Conservation (phyloP, 1,140 invertebrate species). For the Camponotus floridanus region DNA sequence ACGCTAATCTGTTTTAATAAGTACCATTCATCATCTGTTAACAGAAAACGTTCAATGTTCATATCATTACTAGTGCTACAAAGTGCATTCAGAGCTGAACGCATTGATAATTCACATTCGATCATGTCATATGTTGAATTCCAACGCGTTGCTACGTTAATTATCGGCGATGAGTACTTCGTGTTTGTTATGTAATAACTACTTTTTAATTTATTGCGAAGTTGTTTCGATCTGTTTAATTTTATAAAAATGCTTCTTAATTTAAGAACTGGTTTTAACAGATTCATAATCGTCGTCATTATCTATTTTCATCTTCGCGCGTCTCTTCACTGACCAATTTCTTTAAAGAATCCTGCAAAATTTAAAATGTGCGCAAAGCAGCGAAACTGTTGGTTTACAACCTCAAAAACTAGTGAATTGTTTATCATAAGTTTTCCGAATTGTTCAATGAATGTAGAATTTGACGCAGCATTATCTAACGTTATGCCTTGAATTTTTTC, state of each 20-base stretch:
- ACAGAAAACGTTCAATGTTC: background rate
- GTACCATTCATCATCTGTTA: conserved; percentile 7
- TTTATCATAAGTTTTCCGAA: background rate
- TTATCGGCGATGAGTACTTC: background rate
- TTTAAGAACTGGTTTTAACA: background rate
- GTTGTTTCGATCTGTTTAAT: too few species aligned
- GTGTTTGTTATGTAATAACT: too few species aligned
- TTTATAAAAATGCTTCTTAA: background rate
- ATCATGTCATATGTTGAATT: background rate
- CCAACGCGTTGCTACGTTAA: background rate
- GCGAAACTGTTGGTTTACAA: background rate
- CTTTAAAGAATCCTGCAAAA: conserved; percentile 6
- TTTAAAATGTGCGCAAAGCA: conserved; percentile 12
- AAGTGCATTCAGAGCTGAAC: background rate
- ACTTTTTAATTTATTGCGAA: too few species aligned
- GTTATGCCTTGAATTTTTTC: background rate
- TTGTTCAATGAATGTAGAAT: background rate
- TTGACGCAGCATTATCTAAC: background rate
- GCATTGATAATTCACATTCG: background rate
- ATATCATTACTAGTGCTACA: conserved; percentile 10
- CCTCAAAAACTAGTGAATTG: background rate
- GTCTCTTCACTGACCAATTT: background rate
- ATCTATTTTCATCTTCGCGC: background rate
- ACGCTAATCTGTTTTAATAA: background rate
- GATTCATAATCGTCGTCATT: background rate